Evolutionary conservation across 2,797 vertebrate species (phyloP).

Genomic region (Micromesistius poutassou): DNA sequence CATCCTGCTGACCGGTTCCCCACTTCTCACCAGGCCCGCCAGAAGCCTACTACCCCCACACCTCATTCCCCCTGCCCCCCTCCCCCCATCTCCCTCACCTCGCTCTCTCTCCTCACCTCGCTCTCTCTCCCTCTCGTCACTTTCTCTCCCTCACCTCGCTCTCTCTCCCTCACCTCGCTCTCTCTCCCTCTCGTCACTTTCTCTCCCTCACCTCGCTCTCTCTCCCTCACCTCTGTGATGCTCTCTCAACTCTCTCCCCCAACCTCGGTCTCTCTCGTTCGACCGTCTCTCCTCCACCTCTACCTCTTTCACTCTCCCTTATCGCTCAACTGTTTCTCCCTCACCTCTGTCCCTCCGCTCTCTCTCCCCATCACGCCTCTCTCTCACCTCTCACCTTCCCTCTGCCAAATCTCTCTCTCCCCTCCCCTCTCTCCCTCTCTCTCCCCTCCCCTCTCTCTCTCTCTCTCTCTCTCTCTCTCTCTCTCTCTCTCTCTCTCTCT

Average conservation of each 20-base stretch:
- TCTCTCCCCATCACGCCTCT: too few species aligned
- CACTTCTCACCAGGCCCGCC: constrained; percentile 71
- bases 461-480: constrained; percentile 2
- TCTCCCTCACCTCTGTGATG: not conserved
- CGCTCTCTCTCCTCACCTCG: not conserved
- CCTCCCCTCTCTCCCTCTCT: not conserved
- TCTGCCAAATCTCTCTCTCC: not conserved
- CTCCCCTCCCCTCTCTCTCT: not conserved
- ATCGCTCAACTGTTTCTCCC: constrained; percentile 2
- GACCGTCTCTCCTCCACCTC: not conserved
- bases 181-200: not conserved
- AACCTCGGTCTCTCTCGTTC: not conserved
- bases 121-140: constrained; percentile 6
- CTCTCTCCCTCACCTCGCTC: constrained; percentile 1
- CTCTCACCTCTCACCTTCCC: not conserved
- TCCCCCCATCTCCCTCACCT: not conserved
- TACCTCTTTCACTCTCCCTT: not conserved
- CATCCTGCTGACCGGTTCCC: constrained; percentile 58
- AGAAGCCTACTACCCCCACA: constrained; percentile 49
- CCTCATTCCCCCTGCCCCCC: not conserved
- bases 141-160: not conserved
- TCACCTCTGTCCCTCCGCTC: not conserved
- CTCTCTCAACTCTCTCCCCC: not conserved
- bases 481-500: constrained; percentile 11
- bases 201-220: not conserved